phyloP scores from a whole-genome alignment of 1,140 invertebrate species.

The Meloidogyne exigua region DNA sequence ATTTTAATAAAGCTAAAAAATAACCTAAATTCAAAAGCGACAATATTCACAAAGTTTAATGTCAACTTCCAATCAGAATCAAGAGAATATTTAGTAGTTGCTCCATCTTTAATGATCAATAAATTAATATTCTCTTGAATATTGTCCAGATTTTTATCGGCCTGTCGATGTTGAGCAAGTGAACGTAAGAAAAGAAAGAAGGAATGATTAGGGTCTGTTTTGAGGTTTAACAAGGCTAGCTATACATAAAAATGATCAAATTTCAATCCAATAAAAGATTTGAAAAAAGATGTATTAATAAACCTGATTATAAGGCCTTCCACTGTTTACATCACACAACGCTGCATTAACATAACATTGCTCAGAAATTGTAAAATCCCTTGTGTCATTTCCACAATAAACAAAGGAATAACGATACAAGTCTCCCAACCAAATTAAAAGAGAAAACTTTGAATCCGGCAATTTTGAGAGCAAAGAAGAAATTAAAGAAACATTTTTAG shows the following conservation, averaged over 20 bases:
- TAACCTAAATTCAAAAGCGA: neutral
- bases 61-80: neutral
- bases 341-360: slow-evolving; percentile 17
- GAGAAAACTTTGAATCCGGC: neutral
- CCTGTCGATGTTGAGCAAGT: neutral
- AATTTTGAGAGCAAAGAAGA: slow-evolving; percentile 10
- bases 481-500: neutral
- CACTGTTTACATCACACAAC: neutral
- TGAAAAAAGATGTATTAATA: too few relatives aligned
- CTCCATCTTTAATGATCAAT: neutral
- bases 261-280: too few relatives aligned
- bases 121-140: neutral
- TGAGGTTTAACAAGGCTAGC: neutral
- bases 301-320: slow-evolving; percentile 21
- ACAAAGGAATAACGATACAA: slow-evolving; percentile 22
- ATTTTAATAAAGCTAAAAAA: neutral
- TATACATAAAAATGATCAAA: neutral
- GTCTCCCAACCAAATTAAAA: slow-evolving; percentile 9
- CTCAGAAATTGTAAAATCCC: slow-evolving; percentile 7
- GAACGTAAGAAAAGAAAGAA: neutral
- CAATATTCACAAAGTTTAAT: slow-evolving; percentile 1
- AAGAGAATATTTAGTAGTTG: neutral
- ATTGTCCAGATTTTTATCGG: neutral
- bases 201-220: neutral
- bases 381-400: neutral